Base-by-base conservation (phyloP, 2,113 vertebrate genomes). In the Cheirogaleus medius region DNA sequence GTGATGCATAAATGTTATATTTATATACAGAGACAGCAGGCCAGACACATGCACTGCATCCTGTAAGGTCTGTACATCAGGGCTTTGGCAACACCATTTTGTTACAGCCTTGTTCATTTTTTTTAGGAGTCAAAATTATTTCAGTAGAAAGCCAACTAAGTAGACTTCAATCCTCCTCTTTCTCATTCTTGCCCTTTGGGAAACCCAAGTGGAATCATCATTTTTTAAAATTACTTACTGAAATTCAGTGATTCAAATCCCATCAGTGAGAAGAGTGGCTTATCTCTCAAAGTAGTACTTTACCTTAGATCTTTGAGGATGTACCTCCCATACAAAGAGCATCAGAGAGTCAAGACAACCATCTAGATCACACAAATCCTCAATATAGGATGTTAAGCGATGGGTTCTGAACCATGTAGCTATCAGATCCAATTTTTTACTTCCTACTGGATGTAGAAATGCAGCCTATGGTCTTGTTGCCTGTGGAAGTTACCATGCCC, bases 111-210 rank as follows among this genome's bases (percentile, higher is more conserved):
- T 32, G 32, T 81, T 93, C 21, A 37, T 20, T 95, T 34, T 69
- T 94, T 91, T 80, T 47, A 94, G 58, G 37, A 83, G 80, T 94
- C 64, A 42, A 58, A 91, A 73, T 91, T 18, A 34, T 91, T 92
- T 92, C 42, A 90, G 87, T 54, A 94, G 76, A 87, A 98, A 96
- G 52, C 23, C 69, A 92, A 52, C 18, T 29, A 34, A 94, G 25
- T 21, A 94, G 85, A 88, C 2, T 32, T 89, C 42, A 37, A 60
- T 66, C 42, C 69, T 89, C 87, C 14, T 23, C 20, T 95, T 49
- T 44, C n/a, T 44, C 39, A 39, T 54, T 76, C 52, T 74, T 69
- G 3, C 11, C 68, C 23, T 34, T 77, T 71, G 88, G 58, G 37
- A 90, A 96, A 82, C 52, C n/a, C 93, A 92, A 74, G 34, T 76